phyloP scores from a whole-genome alignment of 2,113 vertebrate genomes.

The Diadophis punctatus region DNA sequence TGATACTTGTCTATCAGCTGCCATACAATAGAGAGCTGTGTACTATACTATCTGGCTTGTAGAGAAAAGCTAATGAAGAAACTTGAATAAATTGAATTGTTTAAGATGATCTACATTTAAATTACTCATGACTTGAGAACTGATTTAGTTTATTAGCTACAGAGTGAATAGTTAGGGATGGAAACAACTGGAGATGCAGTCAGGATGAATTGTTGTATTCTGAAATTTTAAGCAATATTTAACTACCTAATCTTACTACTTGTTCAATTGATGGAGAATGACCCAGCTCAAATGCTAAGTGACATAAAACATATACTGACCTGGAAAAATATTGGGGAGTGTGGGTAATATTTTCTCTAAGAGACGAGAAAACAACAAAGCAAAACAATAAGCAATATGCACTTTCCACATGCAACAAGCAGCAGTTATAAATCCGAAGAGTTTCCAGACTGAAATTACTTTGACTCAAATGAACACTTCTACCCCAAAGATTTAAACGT shows the following conservation, averaged over 20 bases:
- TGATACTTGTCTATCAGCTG: neutral
- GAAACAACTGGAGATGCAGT: conserved; percentile 16
- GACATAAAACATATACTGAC: conserved; percentile 79
- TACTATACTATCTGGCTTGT: neutral
- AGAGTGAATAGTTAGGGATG: neutral
- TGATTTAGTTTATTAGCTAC: neutral
- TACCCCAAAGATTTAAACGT: conserved; percentile 13
- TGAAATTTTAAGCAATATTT: conserved; percentile 20
- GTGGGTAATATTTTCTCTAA: conserved; percentile 81
- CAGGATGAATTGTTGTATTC: conserved; percentile 1
- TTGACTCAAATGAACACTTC: conserved; percentile 21
- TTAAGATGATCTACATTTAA: neutral
- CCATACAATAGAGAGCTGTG: neutral
- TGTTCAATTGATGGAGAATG: conserved; percentile 73
- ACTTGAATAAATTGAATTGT: neutral
- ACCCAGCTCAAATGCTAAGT: conserved; percentile 68
- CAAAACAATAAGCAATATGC: conserved; percentile 70
- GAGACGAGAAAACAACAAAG: conserved; percentile 66
- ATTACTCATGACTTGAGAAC: neutral
- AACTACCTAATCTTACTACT: conserved; percentile 31
- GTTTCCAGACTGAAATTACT: conserved; percentile 42
- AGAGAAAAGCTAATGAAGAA: neutral
- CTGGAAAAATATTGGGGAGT: conserved; percentile 79
- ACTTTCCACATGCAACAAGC: conserved; percentile 58
- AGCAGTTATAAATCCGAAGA: conserved; percentile 64